Evolutionary conservation across 2,113 vertebrate species (phyloP).

Genomic region (Aepyceros melampus): DNA sequence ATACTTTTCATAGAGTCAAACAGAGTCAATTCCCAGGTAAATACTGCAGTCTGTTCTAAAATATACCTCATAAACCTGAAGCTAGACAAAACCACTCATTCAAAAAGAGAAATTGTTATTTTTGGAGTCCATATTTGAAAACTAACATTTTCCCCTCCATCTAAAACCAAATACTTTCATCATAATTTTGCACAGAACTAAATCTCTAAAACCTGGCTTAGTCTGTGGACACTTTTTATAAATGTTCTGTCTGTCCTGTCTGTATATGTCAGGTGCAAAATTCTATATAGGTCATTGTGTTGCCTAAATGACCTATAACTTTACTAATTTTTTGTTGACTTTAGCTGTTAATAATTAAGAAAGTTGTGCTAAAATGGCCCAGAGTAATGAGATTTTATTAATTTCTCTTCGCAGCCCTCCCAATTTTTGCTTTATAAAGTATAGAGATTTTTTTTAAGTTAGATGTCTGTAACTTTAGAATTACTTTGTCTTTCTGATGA

Average conservation of each 20-base stretch:
- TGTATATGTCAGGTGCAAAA: neutral
- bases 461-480: neutral
- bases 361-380: neutral
- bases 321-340: neutral
- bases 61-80: neutral
- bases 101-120: neutral
- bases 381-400: neutral
- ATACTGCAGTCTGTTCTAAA: neutral
- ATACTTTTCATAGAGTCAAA: constrained; percentile 37
- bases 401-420: neutral
- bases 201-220: constrained; percentile 25
- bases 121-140: neutral
- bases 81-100: neutral
- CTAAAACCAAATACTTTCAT: neutral
- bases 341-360: neutral
- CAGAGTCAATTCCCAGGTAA: constrained; percentile 5
- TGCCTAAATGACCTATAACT: neutral
- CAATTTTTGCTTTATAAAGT: neutral
- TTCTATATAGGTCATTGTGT: neutral
- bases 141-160: neutral
- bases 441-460: neutral
- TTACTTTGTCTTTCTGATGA: neutral
- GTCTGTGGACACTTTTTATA: neutral
- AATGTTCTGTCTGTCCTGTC: neutral
- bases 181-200: neutral